phyloP scores from a whole-genome alignment of 2,113 vertebrate genomes.

The Amia ocellicauda region DNA sequence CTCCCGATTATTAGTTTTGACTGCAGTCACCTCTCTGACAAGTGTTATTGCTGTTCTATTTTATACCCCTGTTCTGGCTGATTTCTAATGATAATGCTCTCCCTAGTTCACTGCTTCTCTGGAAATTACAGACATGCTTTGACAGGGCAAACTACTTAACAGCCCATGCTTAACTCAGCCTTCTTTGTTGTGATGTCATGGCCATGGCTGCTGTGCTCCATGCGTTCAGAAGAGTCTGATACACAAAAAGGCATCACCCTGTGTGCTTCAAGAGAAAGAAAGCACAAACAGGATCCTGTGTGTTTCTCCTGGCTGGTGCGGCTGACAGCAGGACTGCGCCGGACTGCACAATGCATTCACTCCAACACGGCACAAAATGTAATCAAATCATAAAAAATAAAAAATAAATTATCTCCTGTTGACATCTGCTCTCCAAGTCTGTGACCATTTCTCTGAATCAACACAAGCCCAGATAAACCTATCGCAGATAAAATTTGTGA shows the following conservation, averaged over 20 bases:
- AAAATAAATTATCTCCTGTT: slow-evolving; percentile 24
- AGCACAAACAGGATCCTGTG: no score
- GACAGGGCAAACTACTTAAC: slow-evolving; percentile 65
- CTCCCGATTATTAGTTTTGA: slow-evolving; percentile 79
- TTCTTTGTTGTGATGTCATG: slow-evolving; percentile 64
- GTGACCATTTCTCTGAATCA: slow-evolving; percentile 23
- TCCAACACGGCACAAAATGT: not conserved
- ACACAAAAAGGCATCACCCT: no score
- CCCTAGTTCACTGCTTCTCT: slow-evolving; percentile 71
- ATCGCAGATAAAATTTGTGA: slow-evolving; percentile 40
- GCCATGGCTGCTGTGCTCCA: slow-evolving; percentile 31
- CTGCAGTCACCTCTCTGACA: slow-evolving; percentile 77
- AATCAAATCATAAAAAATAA: slow-evolving; percentile 17
- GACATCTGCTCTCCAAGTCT: slow-evolving; percentile 21
- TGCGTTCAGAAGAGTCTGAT: no score
- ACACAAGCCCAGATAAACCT: slow-evolving; percentile 27
- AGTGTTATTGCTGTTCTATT: slow-evolving; percentile 76
- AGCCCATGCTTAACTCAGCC: slow-evolving; percentile 52
- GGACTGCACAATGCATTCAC: no score
- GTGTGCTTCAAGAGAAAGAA: no score
- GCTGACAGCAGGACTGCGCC: not conserved
- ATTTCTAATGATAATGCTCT: slow-evolving; percentile 77
- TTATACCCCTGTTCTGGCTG: slow-evolving; percentile 77
- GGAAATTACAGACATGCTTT: slow-evolving; percentile 73
- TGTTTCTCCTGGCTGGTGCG: no score